Evolutionary conservation across 2,113 vertebrate species (phyloP), one percentile per base, ranked within the genome.

Genomic region (Ornithorhynchus anatinus): DNA sequence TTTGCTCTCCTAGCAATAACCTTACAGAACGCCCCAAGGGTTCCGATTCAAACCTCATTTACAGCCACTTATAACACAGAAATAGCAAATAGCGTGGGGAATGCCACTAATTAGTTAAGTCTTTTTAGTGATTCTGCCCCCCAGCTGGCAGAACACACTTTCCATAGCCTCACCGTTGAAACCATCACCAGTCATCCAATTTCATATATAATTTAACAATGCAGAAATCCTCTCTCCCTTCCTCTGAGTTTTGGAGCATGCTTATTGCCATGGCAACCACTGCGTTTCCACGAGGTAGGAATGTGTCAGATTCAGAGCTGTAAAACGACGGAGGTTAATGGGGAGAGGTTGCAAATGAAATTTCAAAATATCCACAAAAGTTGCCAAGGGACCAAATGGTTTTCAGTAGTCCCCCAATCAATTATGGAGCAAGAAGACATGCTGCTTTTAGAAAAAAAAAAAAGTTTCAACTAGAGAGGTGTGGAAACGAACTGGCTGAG

Each of bases 231-330:
- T n/a, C n/a, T n/a, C n/a, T n/a, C n/a, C n/a, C n/a, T n/a, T n/a
- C n/a, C n/a, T n/a, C n/a, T n/a, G n/a, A n/a, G n/a, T n/a, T n/a
- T n/a, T n/a, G n/a, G n/a, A n/a, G n/a, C n/a, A n/a, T n/a, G n/a
- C n/a, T n/a, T n/a, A n/a, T n/a, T n/a, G n/a, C n/a, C n/a, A n/a
- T 51, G 29, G n/a, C 36, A 37, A 32, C 25, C 23, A 7, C 58
- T 70, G 65, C 39, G 15, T 15, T 62, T 47, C 74, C 35, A 42
- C 31, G 22, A 78, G 23, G n/a, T 14, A 82, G 33, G n/a, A 67
- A 59, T n/a, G 32, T 59, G 20, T 36, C 10, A 43, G 15, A 50
- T 53, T 53, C 15, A 37, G 3, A 53, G 39, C 15, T 48, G 44
- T 40, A 58, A 74, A 22, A n/a, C 31, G 27, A 16, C 15, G 25